phyloP scores from a whole-genome alignment of 2,888 invertebrate species.

The Congeria kusceri region DNA sequence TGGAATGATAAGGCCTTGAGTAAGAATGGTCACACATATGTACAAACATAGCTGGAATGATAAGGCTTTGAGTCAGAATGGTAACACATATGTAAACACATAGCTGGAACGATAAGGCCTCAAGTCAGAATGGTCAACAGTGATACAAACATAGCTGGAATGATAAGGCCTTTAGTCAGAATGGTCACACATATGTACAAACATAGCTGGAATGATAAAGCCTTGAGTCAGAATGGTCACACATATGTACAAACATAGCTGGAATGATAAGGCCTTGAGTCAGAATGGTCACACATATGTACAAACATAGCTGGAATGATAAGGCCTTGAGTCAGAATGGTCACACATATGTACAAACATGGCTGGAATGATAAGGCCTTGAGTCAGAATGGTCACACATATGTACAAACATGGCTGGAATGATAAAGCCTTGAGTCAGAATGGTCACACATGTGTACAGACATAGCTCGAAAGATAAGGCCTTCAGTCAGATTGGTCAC shows the following conservation, averaged over 20 bases:
- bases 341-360: not conserved
- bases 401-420: slow-evolving; percentile 70
- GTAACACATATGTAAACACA: too few relatives aligned
- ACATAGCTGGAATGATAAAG: slow-evolving; percentile 52
- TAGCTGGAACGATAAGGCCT: too few relatives aligned
- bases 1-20: slow-evolving; percentile 35
- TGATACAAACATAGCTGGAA: not conserved
- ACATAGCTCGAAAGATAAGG: too few relatives aligned
- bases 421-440: slow-evolving; percentile 12
- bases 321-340: slow-evolving; percentile 14
- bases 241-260: not conserved
- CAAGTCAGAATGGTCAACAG: too few relatives aligned
- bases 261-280: too few relatives aligned
- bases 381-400: slow-evolving; percentile 88
- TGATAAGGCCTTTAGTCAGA: too few relatives aligned
- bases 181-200: slow-evolving; percentile 88
- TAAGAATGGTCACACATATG: not conserved
- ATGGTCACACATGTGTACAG: not conserved
- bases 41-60: not conserved
- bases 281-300: slow-evolving; percentile 90
- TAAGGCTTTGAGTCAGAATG: not conserved
- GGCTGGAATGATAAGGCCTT: too few relatives aligned
- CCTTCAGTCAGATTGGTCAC: slow-evolving; percentile 87
- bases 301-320: slow-evolving; percentile 58
- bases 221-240: slow-evolving; percentile 4